Evolutionary conservation across 92 coral and sea anemone species (phyloP).

Genomic region (Umimayanthus kanabou): DNA sequence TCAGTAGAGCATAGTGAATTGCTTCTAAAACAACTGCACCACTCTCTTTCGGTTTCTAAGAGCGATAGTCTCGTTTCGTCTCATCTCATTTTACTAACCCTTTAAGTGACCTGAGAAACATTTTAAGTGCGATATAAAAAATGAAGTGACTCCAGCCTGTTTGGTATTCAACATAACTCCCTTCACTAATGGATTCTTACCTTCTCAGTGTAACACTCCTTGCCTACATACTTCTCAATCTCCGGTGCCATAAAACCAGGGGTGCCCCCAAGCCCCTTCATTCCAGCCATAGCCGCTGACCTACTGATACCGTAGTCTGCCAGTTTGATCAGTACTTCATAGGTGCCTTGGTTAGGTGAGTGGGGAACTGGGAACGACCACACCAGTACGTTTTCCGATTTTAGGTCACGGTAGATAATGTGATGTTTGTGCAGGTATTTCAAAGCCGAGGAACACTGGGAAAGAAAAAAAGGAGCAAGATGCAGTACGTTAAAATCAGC

Average conservation of each 20-base stretch:
- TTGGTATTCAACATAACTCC: not conserved
- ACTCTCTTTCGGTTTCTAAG: too few species aligned
- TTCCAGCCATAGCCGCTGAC: conserved; percentile 96
- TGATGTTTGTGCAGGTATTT: conserved; percentile 97
- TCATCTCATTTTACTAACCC: too few species aligned
- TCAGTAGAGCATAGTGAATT: too few species aligned
- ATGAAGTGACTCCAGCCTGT: not conserved
- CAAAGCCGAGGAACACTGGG: conserved; percentile 95
- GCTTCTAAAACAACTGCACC: too few species aligned
- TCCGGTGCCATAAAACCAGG: conserved; percentile 99
- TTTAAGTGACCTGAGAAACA: too few species aligned
- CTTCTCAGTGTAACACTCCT: conserved; percentile 94
- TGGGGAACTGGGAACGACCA: conserved; percentile 94
- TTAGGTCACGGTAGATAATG: conserved; percentile 97
- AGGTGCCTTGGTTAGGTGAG: conserved; percentile 65
- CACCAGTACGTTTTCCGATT: conserved; percentile 94
- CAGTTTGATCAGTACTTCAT: conserved; percentile 81
- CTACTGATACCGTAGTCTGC: conserved; percentile 99
- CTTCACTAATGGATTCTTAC: conserved; percentile 35
- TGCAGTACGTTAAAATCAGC: not conserved
- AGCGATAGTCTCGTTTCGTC: too few species aligned
- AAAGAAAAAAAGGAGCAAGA: not conserved
- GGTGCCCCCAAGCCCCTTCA: conserved; percentile 99
- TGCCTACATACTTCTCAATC: conserved; percentile 96
- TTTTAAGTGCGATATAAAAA: too few species aligned